Evolutionary conservation across 2,797 vertebrate species (phyloP), one percentile per base, ranked within the genome.

Genomic region (Miichthys miiuy): DNA sequence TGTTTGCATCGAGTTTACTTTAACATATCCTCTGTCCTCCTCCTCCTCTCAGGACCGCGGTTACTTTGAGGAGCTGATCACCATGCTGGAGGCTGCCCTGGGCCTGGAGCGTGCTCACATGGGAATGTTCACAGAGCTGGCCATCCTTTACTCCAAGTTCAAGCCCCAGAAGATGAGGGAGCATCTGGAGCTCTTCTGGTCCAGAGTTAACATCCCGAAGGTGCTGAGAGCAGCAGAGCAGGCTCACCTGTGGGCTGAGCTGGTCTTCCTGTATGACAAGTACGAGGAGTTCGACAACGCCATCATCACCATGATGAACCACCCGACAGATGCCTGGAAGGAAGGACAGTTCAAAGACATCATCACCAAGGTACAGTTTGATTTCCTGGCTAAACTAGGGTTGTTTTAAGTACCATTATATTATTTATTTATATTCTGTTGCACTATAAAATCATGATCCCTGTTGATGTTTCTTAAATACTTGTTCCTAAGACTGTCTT

Each of bases 131-230:
- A 99, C 98, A 0, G 98, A 99, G 89, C 91, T 99, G 87, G 98
- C 98, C 87, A 99, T 99, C 90, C 97, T 99, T 8, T 99, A 99
- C 92, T 99, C 98, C 46, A 99, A 99, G 91, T 99, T 99, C 93
- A 99, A 99, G 82, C 98, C 98, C 12, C 98, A 99, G 94, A 99
- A 99, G 95, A 99, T 99, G 98, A 96, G 98, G 85, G 98, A 99
- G 89, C 98, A 99, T 72, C 93, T 99, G 91, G 98, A 99, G 85
- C 95, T 99, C 30, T 99, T 99, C 93, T 99, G 98, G 98, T 99
- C 98, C 72, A 95, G 98, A 91, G 98, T 99, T 58, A 99, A 99
- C 93, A 99, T 99, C 92, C 98, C 98, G 3, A 99, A 99, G 95
- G 98, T 99, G 84, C 93, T 99, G 86, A 96, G 98, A 92, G 98